Evolutionary conservation across 1,140 invertebrate genomes (phyloP).

Genomic region (Drosophila lacteicornis): DNA sequence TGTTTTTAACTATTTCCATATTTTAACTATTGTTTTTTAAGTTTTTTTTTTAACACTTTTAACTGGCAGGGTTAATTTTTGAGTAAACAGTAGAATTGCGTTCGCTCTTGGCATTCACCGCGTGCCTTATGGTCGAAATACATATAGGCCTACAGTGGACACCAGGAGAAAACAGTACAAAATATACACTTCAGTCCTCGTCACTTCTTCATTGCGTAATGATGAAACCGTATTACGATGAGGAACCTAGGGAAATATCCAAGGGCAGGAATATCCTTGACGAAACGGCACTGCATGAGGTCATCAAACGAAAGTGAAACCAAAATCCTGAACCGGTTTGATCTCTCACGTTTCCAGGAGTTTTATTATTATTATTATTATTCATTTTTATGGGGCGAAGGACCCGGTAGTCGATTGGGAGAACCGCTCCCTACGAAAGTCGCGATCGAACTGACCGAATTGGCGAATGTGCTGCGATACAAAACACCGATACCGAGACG

Average conservation of each 20-base stretch:
- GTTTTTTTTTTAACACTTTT: neutral
- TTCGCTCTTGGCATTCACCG: slow-evolving; percentile 98
- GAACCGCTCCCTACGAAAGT: slow-evolving; percentile 39
- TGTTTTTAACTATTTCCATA: neutral
- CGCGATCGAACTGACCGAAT: slow-evolving; percentile 70
- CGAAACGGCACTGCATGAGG: slow-evolving; percentile 31
- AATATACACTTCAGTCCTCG: slow-evolving; percentile 19
- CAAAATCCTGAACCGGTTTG: slow-evolving; percentile 39
- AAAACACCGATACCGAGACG: slow-evolving; percentile 63
- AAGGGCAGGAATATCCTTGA: slow-evolving; percentile 37
- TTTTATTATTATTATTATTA: slow-evolving; percentile 2
- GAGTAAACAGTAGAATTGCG: slow-evolving; percentile 86
- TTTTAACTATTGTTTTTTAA: neutral
- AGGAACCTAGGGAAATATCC: slow-evolving; percentile 26
- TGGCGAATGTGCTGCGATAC: slow-evolving; percentile 63
- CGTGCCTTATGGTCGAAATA: slow-evolving; percentile 95
- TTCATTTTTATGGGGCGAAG: neutral
- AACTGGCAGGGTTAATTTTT: neutral
- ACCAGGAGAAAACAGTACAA: slow-evolving; percentile 90
- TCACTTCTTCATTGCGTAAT: slow-evolving; percentile 15
- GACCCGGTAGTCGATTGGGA: slow-evolving; percentile 8
- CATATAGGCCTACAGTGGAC: slow-evolving; percentile 96
- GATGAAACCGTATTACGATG: neutral
- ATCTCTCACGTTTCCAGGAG: slow-evolving; percentile 12
- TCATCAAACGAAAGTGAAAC: slow-evolving; percentile 45